Evolutionary conservation across 1,140 invertebrate genomes (phyloP), one percentile per base, ranked within the genome.

Genomic region (Drosophila novamexicana): DNA sequence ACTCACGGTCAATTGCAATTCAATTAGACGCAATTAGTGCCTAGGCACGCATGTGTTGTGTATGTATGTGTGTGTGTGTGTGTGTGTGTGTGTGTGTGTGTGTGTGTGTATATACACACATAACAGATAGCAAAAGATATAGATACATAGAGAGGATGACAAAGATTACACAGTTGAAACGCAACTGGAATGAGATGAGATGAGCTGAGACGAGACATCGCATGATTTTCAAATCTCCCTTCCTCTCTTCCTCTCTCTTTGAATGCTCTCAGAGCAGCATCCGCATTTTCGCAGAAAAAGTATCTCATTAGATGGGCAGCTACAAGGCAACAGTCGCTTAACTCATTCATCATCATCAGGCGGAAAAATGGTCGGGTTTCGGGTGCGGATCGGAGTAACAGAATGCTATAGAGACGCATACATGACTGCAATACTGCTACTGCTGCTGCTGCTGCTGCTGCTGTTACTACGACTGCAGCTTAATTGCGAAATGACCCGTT

Each of bases 1-100:
- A 84, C 83, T 88, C 84, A 88, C 77, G 83, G 83, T 88, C 83
- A 88, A 88, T 88, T 88, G 84, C 83, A 88, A 88, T 88, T 88
- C 84, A 88, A 89, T 88, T 88, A 89, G 83, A 89, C 77, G 83
- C 83, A 88, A 88, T 88, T 88, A 88, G 83, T 89, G 83, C 73
- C 63, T 49, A 63, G 73, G 58, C 84, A 86, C 83, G 84, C 84
- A 86, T 86, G 72, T 70, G 68, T 18, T 75, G 44, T 42, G 14
- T 14, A 0, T 18, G 18, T 18, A 1, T 18, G 52, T 8, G 8
- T 45, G 10, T 45, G 14, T 42, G 14, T 14, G 14, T 18, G 18
- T 18, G 18, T 18, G 52, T 8, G 8, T 45, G 10, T 45, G 14
- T 40, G 42, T 18, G 18, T 54, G 39, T 45, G 40, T 14, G 39